Evolutionary conservation across 2,888 invertebrate genomes (phyloP).

Genomic region (Empis livida): DNA sequence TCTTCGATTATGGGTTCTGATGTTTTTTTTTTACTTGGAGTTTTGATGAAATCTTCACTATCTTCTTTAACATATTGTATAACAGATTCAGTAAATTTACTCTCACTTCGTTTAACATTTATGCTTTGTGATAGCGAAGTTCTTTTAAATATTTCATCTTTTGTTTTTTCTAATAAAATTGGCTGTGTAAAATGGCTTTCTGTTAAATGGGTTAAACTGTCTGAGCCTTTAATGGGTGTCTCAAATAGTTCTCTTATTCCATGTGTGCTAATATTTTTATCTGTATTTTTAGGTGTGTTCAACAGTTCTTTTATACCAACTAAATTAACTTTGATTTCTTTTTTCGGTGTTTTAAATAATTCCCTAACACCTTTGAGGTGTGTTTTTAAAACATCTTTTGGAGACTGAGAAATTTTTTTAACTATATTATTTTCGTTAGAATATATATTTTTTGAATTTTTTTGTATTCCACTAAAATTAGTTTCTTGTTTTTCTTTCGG

Average conservation of each 20-base stretch:
- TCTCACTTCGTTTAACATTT: too few species aligned
- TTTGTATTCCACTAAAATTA: background rate
- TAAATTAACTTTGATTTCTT: constrained; percentile 8
- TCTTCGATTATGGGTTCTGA: constrained; percentile 5
- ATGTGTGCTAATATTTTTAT: background rate
- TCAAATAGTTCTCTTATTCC: constrained; percentile 4
- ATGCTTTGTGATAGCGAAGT: too few species aligned
- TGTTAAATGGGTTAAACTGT: background rate
- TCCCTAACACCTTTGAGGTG: background rate
- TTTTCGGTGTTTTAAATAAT: constrained; percentile 1
- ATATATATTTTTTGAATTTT: too few species aligned
- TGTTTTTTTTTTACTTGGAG: constrained; percentile 12
- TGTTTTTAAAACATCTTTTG: background rate
- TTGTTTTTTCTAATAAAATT: background rate
- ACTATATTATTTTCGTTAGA: too few species aligned
- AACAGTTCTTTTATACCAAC: constrained; percentile 4
- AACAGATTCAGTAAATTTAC: too few species aligned
- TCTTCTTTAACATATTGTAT: constrained; percentile 11
- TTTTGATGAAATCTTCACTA: constrained; percentile 26
- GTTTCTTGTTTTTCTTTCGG: constrained; percentile 3
- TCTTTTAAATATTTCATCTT: constrained; percentile 24
- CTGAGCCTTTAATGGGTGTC: background rate
- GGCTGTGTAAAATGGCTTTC: background rate
- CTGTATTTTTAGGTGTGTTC: constrained; percentile 6
- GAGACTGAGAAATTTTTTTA: too few species aligned